Percentiles rank a stretch among this genome's conserved stretches.
phyloP scores from a whole-genome alignment of 2,888 invertebrate species.

The Sminthurinus aureus region DNA sequence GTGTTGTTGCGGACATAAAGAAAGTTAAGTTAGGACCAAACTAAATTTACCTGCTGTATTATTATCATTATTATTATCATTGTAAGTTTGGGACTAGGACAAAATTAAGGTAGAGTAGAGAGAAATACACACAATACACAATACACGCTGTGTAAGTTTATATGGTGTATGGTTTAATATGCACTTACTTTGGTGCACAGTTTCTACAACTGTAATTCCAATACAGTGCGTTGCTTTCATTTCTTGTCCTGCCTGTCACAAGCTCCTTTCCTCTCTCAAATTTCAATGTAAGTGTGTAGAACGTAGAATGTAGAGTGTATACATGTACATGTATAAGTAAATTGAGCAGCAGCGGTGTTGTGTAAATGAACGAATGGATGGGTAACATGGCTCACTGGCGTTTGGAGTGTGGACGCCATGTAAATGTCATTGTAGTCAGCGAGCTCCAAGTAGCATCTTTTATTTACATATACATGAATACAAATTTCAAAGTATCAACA shows the following conservation, averaged over 20 bases:
- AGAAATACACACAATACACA: neutral
- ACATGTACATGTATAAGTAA: neutral
- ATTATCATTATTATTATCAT: neutral
- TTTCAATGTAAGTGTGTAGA: neutral
- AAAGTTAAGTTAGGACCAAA: neutral
- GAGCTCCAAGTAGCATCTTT: neutral
- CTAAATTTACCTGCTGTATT: neutral
- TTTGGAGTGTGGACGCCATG: neutral
- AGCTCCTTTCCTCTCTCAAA: neutral
- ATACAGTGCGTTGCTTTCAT: neutral
- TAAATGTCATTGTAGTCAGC: constrained; percentile 5
- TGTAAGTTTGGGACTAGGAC: neutral
- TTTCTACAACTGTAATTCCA: neutral
- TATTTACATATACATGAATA: constrained; percentile 31
- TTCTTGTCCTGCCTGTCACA: neutral
- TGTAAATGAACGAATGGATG: constrained; percentile 7
- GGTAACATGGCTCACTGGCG: neutral
- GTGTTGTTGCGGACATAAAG: neutral
- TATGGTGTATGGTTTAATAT: neutral
- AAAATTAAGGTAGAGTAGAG: neutral
- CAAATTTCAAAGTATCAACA: constrained; percentile 3
- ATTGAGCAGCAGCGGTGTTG: neutral
- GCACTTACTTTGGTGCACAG: neutral
- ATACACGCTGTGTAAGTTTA: too few relatives aligned
- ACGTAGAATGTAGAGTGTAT: too few relatives aligned